These are phyloP conservation scores for Sebastes schlegelii DNA, from an alignment of 2,113 vertebrate genomes.

Conservation along the genomic window DNA sequence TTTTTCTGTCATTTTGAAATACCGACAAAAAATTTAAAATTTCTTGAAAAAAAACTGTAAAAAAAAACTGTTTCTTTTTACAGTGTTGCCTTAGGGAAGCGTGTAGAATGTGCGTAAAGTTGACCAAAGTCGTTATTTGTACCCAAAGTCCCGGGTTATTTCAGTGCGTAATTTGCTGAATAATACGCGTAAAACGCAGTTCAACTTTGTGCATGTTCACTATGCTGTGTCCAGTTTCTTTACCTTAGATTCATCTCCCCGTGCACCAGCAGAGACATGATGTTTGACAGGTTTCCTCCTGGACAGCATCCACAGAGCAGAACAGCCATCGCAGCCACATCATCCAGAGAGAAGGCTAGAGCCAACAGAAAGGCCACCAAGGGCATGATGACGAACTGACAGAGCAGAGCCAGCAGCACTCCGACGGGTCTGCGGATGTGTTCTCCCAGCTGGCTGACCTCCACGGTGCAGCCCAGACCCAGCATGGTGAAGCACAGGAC, in stretches of 20 bases:
- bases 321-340: constrained; percentile 94
- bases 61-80: too few relatives aligned
- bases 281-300: constrained; percentile 95
- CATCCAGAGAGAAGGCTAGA: constrained; percentile 90
- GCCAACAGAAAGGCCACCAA: constrained; percentile 94
- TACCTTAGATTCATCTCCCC: constrained; percentile 99
- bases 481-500: constrained; percentile 95
- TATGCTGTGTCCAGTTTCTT: background rate
- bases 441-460: constrained; percentile 88
- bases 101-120: constrained; percentile 4
- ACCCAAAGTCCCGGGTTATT: too few relatives aligned
- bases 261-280: constrained; percentile 94
- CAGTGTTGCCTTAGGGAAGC: background rate
- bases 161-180: constrained; percentile 2
- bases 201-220: background rate
- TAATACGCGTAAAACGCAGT: background rate
- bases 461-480: constrained; percentile 96
- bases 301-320: constrained; percentile 97
- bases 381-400: constrained; percentile 96
- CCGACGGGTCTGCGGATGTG: constrained; percentile 92
- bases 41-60: too few relatives aligned
- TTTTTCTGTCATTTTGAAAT: too few relatives aligned
- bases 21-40: too few relatives aligned
- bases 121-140: background rate
- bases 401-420: constrained; percentile 91